Evolutionary conservation across 2,113 vertebrate genomes (phyloP).

Genomic region (Acinonyx jubatus): DNA sequence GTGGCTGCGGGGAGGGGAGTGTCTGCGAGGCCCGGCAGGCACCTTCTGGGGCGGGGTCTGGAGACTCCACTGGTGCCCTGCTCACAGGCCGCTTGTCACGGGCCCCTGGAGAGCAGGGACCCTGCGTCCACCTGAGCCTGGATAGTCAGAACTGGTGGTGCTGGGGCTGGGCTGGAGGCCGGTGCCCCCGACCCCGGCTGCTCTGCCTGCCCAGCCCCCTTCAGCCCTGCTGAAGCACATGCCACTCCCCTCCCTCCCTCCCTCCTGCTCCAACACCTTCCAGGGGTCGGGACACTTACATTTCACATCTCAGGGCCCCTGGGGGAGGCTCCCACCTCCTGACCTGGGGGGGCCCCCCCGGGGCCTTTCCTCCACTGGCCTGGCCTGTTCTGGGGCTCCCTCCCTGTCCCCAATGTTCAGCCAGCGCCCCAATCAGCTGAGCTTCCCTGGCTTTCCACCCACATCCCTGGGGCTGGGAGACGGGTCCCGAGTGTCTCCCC

Average conservation of each 20-base stretch:
- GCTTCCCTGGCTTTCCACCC: background rate
- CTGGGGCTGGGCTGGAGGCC: background rate
- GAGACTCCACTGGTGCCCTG: fast-evolving
- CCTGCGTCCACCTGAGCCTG: background rate
- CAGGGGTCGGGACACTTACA: background rate
- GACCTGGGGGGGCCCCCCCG: too few species aligned
- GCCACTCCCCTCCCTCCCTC: background rate
- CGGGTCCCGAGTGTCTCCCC: background rate
- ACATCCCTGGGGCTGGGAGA: too few species aligned
- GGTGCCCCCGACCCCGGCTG: background rate
- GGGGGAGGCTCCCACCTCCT: too few species aligned
- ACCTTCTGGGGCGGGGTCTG: too few species aligned
- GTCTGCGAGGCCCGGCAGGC: background rate
- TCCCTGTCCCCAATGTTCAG: background rate
- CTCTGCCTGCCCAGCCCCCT: background rate
- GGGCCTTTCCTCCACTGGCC: background rate
- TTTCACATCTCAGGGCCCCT: background rate
- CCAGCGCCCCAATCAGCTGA: background rate
- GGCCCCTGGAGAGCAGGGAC: background rate
- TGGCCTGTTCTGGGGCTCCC: background rate
- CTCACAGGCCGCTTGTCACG: background rate
- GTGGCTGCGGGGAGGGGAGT: fast-evolving
- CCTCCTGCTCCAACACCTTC: fast-evolving
- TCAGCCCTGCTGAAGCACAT: background rate
- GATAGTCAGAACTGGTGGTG: background rate